phyloP scores from a whole-genome alignment of 2,113 vertebrate species.

The Hyperopisus bebe region DNA sequence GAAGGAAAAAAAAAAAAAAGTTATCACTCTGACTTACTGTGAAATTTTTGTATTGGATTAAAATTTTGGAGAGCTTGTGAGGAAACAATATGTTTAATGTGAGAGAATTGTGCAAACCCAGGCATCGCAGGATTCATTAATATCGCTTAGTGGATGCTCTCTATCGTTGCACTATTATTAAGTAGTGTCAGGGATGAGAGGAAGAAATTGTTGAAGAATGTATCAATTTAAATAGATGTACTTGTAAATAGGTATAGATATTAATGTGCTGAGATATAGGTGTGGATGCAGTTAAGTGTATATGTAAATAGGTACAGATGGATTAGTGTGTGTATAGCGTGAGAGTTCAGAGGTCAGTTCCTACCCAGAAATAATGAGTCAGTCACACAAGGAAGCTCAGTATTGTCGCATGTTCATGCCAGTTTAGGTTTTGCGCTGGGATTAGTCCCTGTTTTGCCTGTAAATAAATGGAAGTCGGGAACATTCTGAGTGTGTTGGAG shows the following conservation, averaged over 20 bases:
- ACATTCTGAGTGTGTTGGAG: constrained; percentile 38
- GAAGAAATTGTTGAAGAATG: not conserved
- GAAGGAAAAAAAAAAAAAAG: not conserved
- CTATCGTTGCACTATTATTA: not conserved
- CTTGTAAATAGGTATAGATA: not conserved
- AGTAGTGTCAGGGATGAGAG: not conserved
- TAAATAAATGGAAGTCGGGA: not conserved
- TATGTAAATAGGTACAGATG: not conserved
- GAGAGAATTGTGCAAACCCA: not conserved
- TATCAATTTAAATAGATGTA: no score
- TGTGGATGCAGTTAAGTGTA: not conserved
- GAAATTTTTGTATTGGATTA: constrained; percentile 10
- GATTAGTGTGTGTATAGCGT: not conserved
- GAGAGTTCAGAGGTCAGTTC: not conserved
- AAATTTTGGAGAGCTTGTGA: not conserved
- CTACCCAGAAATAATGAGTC: not conserved
- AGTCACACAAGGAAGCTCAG: not conserved
- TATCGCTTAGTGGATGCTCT: not conserved
- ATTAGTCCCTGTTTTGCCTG: not conserved
- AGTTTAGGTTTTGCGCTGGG: not conserved
- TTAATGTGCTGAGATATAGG: not conserved
- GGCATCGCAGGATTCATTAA: not conserved
- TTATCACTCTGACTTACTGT: not conserved
- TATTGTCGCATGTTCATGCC: not conserved
- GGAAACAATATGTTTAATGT: constrained; percentile 5